phyloP scores from a whole-genome alignment of 1,140 invertebrate genomes.

The Diabrotica virgifera region DNA sequence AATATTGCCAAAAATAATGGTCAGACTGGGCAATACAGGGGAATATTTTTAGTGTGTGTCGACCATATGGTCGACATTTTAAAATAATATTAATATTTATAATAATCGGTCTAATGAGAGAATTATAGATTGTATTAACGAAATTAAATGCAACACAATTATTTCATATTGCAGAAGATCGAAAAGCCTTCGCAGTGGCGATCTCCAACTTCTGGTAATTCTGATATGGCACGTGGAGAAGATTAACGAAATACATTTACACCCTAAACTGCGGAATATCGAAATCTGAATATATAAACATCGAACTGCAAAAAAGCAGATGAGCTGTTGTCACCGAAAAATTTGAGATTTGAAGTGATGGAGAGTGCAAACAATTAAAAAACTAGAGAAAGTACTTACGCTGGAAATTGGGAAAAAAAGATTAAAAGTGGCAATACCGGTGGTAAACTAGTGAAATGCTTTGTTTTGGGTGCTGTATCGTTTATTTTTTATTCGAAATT shows the following conservation, averaged over 20 bases:
- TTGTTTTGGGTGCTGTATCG: no score
- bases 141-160: no score
- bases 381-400: conserved; percentile 6
- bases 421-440: conserved; percentile 17
- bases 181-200: no score
- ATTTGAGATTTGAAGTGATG: conserved; percentile 6
- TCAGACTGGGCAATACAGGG: no score
- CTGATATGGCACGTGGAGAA: no score
- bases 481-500: no score
- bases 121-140: conserved; percentile 12
- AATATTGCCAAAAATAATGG: no score
- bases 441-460: no score
- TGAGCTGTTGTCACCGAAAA: conserved; percentile 7
- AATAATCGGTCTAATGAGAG: not conserved
- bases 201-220: no score
- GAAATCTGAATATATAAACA: conserved; percentile 16
- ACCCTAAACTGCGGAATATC: conserved; percentile 13
- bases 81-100: not conserved
- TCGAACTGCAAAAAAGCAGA: conserved; percentile 13
- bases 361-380: conserved; percentile 1
- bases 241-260: conserved; percentile 17
- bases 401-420: conserved; percentile 12
- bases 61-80: not conserved
- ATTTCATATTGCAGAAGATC: no score
- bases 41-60: conserved; percentile 17